These are phyloP conservation scores for Solea solea DNA, from an alignment of 2,113 vertebrate species.

Conservation along the genomic window DNA sequence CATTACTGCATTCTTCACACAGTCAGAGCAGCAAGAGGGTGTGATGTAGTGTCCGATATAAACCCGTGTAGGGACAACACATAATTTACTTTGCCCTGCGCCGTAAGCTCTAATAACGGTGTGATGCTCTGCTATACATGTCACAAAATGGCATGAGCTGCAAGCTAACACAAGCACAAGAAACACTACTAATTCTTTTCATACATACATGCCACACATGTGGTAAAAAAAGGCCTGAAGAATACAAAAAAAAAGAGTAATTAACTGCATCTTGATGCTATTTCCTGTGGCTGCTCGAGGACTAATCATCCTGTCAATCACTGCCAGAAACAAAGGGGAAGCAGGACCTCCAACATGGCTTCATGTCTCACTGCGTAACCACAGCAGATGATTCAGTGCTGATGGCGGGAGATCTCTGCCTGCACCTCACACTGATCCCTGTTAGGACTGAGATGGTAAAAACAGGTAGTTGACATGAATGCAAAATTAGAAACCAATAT, in stretches of 20 bases:
- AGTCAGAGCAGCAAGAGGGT: slow-evolving; percentile 47
- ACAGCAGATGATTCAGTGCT: slow-evolving; percentile 32
- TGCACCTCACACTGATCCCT: slow-evolving; percentile 1
- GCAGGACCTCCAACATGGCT: slow-evolving; percentile 61
- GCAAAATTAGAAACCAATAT: slow-evolving; percentile 32
- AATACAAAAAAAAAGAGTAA: slow-evolving; percentile 63
- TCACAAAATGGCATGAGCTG: slow-evolving; percentile 70
- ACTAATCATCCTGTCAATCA: slow-evolving; percentile 67
- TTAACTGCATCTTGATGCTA: slow-evolving; percentile 73
- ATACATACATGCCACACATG: slow-evolving; percentile 77
- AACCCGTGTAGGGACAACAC: slow-evolving; percentile 62
- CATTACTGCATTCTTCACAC: slow-evolving; percentile 78
- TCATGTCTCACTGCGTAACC: slow-evolving; percentile 30
- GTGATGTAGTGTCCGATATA: slow-evolving; percentile 58
- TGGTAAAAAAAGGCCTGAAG: slow-evolving; percentile 64
- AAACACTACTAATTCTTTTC: slow-evolving; percentile 64
- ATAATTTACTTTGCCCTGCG: slow-evolving; percentile 54
- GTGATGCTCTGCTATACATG: slow-evolving; percentile 63
- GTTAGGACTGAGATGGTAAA: slow-evolving; percentile 19
- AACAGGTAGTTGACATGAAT: slow-evolving; percentile 35
- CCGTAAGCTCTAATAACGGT: slow-evolving; percentile 69
- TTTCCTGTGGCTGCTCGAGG: slow-evolving; percentile 70
- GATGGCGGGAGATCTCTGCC: slow-evolving; percentile 17
- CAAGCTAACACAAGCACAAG: slow-evolving; percentile 75
- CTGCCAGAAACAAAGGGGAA: slow-evolving; percentile 51